Conservation (phyloP, 2,797 vertebrate species). For the Schizopygopsis pylzovi region DNA sequence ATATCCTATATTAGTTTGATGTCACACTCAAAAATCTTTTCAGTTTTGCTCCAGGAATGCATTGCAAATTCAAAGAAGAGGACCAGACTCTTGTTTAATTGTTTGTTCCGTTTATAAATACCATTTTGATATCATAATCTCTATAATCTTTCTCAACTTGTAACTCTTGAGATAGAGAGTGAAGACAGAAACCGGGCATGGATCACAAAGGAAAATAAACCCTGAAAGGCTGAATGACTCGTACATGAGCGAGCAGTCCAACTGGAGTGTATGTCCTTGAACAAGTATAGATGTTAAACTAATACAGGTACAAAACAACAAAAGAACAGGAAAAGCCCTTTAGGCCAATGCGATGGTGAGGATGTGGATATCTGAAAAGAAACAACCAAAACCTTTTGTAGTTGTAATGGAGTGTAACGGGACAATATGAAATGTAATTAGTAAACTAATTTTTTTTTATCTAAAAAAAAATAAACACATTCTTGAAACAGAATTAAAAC, state of each 20-base stretch:
- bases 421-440: slow-evolving; percentile 61
- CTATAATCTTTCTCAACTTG: slow-evolving; percentile 72
- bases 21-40: not conserved
- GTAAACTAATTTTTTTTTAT: not conserved
- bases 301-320: slow-evolving; percentile 5
- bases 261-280: slow-evolving; percentile 30
- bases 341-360: not conserved
- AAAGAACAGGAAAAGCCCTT: slow-evolving; percentile 1
- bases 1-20: not conserved
- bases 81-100: slow-evolving; percentile 65
- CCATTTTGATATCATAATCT: slow-evolving; percentile 72
- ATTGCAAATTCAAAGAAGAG: slow-evolving; percentile 59
- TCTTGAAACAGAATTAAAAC: slow-evolving; percentile 63
- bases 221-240: slow-evolving; percentile 5
- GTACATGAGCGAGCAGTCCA: slow-evolving; percentile 30
- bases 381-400: slow-evolving; percentile 15
- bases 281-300: slow-evolving; percentile 35
- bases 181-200: slow-evolving; percentile 27
- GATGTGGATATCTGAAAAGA: slow-evolving; percentile 12
- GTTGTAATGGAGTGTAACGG: slow-evolving; percentile 36
- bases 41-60: not conserved
- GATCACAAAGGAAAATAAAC: slow-evolving; percentile 32
- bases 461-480: slow-evolving; percentile 26
- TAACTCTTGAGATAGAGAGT: slow-evolving; percentile 62
- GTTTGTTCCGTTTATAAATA: slow-evolving; percentile 77